Conservation (phyloP, 1,140 invertebrate species). For the Polypedilum pembai region DNA sequence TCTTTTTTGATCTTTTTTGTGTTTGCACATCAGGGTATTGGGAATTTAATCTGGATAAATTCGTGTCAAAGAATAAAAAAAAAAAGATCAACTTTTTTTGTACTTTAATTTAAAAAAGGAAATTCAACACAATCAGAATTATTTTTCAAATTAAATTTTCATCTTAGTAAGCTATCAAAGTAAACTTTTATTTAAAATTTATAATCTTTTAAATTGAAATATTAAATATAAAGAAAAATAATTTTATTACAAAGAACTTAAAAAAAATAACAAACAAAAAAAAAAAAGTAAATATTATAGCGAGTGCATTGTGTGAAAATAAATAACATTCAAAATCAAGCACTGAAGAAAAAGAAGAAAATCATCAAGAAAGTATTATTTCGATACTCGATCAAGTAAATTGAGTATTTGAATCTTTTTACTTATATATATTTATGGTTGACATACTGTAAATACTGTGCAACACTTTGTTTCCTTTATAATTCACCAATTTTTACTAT, state of each 20-base stretch:
- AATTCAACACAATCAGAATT: no score
- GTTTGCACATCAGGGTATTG: no score
- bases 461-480: constrained; percentile 17
- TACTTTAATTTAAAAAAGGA: no score
- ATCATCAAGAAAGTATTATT: neutral
- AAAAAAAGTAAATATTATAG: neutral
- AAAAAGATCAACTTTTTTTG: no score
- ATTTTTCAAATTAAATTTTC: no score
- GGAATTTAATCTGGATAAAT: no score
- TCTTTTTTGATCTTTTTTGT: no score
- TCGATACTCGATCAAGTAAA: neutral
- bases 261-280: neutral
- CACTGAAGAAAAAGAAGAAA: neutral
- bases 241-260: neutral
- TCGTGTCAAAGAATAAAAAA: no score
- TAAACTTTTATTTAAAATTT: no score
- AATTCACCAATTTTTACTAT: neutral
- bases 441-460: constrained; percentile 13
- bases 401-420: neutral
- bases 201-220: neutral
- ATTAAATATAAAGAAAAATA: neutral
- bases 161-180: no score
- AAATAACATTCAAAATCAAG: neutral
- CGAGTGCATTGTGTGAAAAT: neutral
- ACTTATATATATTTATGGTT: neutral